These are phyloP conservation scores for Drosophila pachea DNA, from an alignment of 1,140 invertebrate genomes.

Conservation along the genomic window DNA sequence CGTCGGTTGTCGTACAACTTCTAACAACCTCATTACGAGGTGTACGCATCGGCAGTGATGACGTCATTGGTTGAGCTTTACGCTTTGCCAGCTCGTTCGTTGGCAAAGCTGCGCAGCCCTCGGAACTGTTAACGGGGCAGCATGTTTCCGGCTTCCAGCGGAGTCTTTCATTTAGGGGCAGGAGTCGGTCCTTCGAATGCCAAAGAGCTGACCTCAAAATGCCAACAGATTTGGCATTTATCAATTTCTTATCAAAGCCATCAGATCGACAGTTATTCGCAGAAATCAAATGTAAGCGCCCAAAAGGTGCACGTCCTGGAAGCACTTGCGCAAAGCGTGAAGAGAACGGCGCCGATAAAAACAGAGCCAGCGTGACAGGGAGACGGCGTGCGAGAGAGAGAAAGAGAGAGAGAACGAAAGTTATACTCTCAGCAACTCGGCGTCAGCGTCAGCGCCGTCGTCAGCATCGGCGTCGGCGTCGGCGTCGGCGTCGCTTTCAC, in stretches of 20 bases:
- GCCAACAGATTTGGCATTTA: slow-evolving; percentile 24
- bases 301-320: slow-evolving; percentile 48
- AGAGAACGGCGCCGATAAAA: neutral
- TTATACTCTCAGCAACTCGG: neutral
- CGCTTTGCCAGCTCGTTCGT: slow-evolving; percentile 55
- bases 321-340: slow-evolving; percentile 39
- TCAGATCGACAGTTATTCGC: slow-evolving; percentile 27
- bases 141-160: neutral
- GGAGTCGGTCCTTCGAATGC: slow-evolving; percentile 12
- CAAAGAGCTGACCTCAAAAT: slow-evolving; percentile 9
- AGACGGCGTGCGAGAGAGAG: neutral
- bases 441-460: too few relatives aligned
- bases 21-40: slow-evolving; percentile 73
- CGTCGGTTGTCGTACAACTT: slow-evolving; percentile 62
- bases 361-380: neutral
- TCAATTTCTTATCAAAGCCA: slow-evolving; percentile 29
- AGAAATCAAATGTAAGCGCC: slow-evolving; percentile 6
- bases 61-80: slow-evolving; percentile 69
- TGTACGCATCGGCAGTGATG: slow-evolving; percentile 44
- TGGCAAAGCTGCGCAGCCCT: slow-evolving; percentile 56
- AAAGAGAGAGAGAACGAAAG: neutral
- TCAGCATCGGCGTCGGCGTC: neutral
- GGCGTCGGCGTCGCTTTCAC: slow-evolving; percentile 29
- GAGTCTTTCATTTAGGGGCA: too few relatives aligned
- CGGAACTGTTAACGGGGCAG: neutral